Evolutionary conservation across 37 sponge, comb jelly and placozoan species (phyloP), one percentile per base, ranked within the genome.

Genomic region (Oscarella lobularis): DNA sequence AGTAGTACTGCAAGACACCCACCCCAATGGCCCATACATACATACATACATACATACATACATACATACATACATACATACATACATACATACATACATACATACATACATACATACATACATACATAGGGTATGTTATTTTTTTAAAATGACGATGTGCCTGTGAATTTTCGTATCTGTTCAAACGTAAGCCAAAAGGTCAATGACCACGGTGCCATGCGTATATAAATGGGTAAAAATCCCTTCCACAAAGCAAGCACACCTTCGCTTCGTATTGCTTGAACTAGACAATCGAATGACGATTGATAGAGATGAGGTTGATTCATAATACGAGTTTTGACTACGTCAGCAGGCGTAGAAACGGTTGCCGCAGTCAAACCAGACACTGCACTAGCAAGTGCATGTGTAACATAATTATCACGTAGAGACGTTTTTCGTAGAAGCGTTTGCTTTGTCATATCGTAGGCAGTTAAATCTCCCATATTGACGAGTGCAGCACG

Each of bases 191-290:
- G 9, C 95, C 95, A 94, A 40, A 94, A 94, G 29, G 91, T 85
- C 40, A 94, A 66, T 1, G 95, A 94, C 95, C 95, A 94, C 2
- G 95, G 95, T 9, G 85, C 91, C 88, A 94, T 83, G 67, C 95
- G 68, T 2, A 80, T 39, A 88, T 88, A 94, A 29, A 40, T 87
- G 40, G 95, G 91, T 3, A 90, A 40, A 75, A 91, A 91, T 65
- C 95, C 95, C 81, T 92, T 87, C 38, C 84, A 94, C 20, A 94
- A 66, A 20, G 95, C 82, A 14, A 5, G 35, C 31, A 94, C 32
- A 2, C 95, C 91, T 78, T 94, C 95, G n/a, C 67, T 69, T 66
- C 72, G 84, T 0, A 94, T 80, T 27, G 60, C 20, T 48, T 27
- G 60, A 9, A 27, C 20, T 20, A 48, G 20, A 48, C 60, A 48